Evolutionary conservation across 2,797 vertebrate species (phyloP).

Genomic region (Geotrypetes seraphini): DNA sequence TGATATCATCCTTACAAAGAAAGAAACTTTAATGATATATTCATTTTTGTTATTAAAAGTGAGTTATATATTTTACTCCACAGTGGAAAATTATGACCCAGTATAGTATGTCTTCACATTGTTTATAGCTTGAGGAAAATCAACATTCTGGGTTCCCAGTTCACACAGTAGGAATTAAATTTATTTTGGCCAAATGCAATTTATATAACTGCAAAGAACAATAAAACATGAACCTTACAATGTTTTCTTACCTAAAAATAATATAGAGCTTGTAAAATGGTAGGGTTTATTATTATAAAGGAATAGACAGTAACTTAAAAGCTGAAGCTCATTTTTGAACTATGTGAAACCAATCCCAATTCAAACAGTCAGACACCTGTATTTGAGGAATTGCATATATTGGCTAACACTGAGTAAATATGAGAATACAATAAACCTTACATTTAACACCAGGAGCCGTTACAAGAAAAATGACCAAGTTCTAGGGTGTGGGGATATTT

Average conservation of each 20-base stretch:
- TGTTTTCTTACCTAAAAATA: slow-evolving; percentile 74
- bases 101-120: slow-evolving; percentile 65
- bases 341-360: slow-evolving; percentile 32
- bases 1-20: slow-evolving; percentile 44
- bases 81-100: slow-evolving; percentile 66
- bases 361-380: slow-evolving; percentile 44
- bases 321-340: slow-evolving; percentile 48
- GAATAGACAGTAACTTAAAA: slow-evolving; percentile 63
- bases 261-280: slow-evolving; percentile 68
- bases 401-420: too few relatives aligned
- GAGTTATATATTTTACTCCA: slow-evolving; percentile 67
- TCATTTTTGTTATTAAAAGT: slow-evolving; percentile 65
- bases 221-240: slow-evolving; percentile 67
- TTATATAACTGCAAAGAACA: slow-evolving; percentile 72
- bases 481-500: too few relatives aligned
- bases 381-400: slow-evolving; percentile 21
- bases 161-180: slow-evolving; percentile 72
- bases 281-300: slow-evolving; percentile 65
- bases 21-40: slow-evolving; percentile 65
- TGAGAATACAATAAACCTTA: too few relatives aligned
- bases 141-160: slow-evolving; percentile 66
- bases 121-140: slow-evolving; percentile 73
- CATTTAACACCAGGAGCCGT: too few relatives aligned
- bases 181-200: slow-evolving; percentile 71
- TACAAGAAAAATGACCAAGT: too few relatives aligned